These are phyloP conservation scores for Petrocephalus microphthalmus DNA, from an alignment of 2,113 vertebrate species.

Conservation along the genomic window DNA sequence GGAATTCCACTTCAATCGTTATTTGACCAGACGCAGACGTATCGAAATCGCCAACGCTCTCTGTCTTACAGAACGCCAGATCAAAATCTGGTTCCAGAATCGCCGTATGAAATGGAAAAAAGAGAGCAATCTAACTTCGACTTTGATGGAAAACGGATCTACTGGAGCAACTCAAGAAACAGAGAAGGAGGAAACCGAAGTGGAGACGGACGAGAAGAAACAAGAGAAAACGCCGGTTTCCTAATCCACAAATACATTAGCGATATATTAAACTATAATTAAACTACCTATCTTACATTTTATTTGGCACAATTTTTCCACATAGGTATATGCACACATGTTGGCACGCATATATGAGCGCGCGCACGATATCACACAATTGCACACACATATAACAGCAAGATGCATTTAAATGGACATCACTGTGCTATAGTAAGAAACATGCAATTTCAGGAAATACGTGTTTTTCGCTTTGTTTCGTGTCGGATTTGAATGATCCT, in stretches of 20 bases:
- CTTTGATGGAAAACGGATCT: conserved; percentile 72
- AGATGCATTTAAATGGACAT: conserved; percentile 1
- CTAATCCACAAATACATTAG: conserved; percentile 12
- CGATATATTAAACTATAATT: conserved; percentile 14
- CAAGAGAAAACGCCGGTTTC: conserved; percentile 49
- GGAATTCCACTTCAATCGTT: conserved; percentile 92
- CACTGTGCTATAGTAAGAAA: conserved; percentile 9
- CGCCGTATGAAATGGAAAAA: conserved; percentile 96
- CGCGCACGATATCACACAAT: background rate
- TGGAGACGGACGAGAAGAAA: conserved; percentile 66
- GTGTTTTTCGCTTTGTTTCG: background rate
- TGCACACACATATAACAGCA: background rate
- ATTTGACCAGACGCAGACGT: conserved; percentile 83
- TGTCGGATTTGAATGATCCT: background rate
- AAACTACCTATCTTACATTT: conserved; percentile 35
- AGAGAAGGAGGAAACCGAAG: conserved; percentile 64
- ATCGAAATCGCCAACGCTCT: conserved; percentile 89
- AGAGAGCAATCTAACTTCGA: conserved; percentile 82
- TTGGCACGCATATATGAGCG: background rate
- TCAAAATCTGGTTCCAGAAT: conserved; percentile 97
- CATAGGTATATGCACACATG: background rate
- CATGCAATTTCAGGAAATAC: conserved; percentile 5
- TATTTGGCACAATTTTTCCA: conserved; percentile 29
- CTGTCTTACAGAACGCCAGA: conserved; percentile 85
- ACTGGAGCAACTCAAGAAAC: conserved; percentile 61